These are phyloP conservation scores for Harpalus rufipes DNA, from an alignment of 2,888 invertebrate species.

Conservation along the genomic window DNA sequence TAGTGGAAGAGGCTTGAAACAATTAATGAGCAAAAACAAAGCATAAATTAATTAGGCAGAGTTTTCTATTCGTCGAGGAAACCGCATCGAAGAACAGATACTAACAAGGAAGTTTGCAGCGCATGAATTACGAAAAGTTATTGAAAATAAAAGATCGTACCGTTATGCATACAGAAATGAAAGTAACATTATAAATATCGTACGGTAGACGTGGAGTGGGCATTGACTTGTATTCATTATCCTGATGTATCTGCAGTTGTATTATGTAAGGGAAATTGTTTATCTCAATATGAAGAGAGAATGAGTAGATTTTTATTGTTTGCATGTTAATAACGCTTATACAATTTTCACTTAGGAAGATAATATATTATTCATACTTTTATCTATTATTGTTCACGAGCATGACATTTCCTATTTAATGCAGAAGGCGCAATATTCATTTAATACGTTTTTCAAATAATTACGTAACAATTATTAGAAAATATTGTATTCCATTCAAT, in stretches of 20 bases:
- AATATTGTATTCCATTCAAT: no score
- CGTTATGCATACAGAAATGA: conserved; percentile 46
- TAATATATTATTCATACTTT: no score
- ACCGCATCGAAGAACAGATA: conserved; percentile 11
- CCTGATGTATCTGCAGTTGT: neutral
- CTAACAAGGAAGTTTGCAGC: conserved; percentile 36
- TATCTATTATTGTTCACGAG: no score
- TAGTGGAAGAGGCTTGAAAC: neutral
- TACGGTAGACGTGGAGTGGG: conserved; percentile 4
- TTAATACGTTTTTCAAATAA: no score
- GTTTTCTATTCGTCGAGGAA: conserved; percentile 23
- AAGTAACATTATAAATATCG: conserved; percentile 43
- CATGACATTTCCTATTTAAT: no score
- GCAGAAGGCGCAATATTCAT: no score
- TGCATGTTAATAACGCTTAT: neutral
- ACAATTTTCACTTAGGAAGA: neutral
- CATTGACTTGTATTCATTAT: conserved; percentile 42
- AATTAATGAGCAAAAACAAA: conserved; percentile 49
- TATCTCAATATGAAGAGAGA: conserved; percentile 6
- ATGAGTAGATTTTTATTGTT: neutral
- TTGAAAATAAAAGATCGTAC: conserved; percentile 42
- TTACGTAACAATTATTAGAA: no score
- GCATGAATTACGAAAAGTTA: conserved; percentile 43
- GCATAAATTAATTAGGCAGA: conserved; percentile 16
- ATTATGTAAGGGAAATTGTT: conserved; percentile 1